phyloP scores from a whole-genome alignment of 2,797 vertebrate genomes.

The Mustela erminea region DNA sequence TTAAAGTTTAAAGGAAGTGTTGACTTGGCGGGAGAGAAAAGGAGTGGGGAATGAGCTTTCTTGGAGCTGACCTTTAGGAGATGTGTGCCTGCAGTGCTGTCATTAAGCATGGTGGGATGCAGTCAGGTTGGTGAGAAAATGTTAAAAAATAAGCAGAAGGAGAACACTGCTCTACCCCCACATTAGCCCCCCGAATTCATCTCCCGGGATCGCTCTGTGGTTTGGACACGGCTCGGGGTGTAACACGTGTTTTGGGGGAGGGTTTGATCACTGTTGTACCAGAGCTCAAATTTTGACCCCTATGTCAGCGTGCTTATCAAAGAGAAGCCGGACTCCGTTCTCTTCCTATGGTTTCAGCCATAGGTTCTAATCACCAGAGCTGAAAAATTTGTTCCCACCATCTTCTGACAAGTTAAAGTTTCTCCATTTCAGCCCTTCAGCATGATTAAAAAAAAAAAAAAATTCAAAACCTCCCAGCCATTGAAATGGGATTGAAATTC shows the following conservation, averaged over 20 bases:
- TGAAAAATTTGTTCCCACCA: slow-evolving; percentile 61
- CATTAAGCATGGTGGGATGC: slow-evolving; percentile 77
- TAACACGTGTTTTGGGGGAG: background rate
- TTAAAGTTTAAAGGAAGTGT: slow-evolving; percentile 87
- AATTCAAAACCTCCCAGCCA: background rate
- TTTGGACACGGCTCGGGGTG: slow-evolving; percentile 45
- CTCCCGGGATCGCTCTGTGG: slow-evolving; percentile 34
- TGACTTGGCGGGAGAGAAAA: slow-evolving; percentile 76
- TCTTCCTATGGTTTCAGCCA: slow-evolving; percentile 59
- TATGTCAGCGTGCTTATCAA: slow-evolving; percentile 53
- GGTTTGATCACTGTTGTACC: slow-evolving; percentile 40
- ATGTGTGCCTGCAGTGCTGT: slow-evolving; percentile 76
- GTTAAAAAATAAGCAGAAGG: slow-evolving; percentile 58
- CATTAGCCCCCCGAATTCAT: background rate
- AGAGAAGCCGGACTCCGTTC: slow-evolving; percentile 8
- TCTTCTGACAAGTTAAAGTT: slow-evolving; percentile 65
- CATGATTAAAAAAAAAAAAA: background rate
- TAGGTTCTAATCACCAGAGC: slow-evolving; percentile 70
- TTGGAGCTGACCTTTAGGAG: slow-evolving; percentile 86
- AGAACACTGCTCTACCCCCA: background rate
- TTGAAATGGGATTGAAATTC: slow-evolving; percentile 57
- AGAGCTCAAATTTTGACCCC: slow-evolving; percentile 41
- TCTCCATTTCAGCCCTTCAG: slow-evolving; percentile 50
- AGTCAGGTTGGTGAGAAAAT: slow-evolving; percentile 80
- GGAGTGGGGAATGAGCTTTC: slow-evolving; percentile 78